Evolutionary conservation across 2,888 invertebrate species (phyloP).

Genomic region (Trissoscelio sp.): DNA sequence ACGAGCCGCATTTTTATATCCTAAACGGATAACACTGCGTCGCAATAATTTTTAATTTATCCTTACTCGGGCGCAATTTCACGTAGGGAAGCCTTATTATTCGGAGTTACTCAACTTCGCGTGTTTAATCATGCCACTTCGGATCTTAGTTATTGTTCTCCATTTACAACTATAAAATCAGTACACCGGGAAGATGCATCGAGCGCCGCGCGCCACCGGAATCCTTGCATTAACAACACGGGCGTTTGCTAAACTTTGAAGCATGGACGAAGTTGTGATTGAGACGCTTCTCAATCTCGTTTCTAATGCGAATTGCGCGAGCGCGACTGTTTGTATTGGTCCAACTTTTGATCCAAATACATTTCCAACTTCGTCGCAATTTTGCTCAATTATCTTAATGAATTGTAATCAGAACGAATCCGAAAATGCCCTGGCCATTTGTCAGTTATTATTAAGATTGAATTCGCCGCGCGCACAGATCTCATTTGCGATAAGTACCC

Average conservation of each 20-base stretch:
- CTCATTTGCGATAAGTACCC: conserved; percentile 49
- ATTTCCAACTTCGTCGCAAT: conserved; percentile 56
- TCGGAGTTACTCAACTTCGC: conserved; percentile 40
- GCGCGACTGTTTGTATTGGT: conserved; percentile 65
- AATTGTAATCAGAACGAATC: conserved; percentile 64
- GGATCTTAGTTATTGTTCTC: conserved; percentile 60
- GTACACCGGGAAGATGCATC: conserved; percentile 57
- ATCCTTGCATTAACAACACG: conserved; percentile 78
- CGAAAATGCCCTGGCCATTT: conserved; percentile 52
- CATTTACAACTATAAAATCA: conserved; percentile 60
- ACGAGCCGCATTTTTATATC: conserved; percentile 37
- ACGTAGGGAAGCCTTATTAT: conserved; percentile 39
- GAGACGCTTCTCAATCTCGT: conserved; percentile 74
- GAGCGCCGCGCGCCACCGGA: conserved; percentile 35
- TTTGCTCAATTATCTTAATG: conserved; percentile 64
- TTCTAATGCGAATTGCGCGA: conserved; percentile 63
- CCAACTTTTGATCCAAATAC: conserved; percentile 64
- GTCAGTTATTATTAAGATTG: conserved; percentile 60
- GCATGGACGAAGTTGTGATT: conserved; percentile 77
- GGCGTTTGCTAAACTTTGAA: conserved; percentile 78
- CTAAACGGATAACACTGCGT: conserved; percentile 31
- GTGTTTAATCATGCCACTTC: conserved; percentile 50
- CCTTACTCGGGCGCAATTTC: conserved; percentile 17
- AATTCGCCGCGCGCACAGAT: conserved; percentile 32
- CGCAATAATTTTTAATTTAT: conserved; percentile 55